Percentiles rank a stretch among this genome's conserved stretches.
Evolutionary conservation across 2,113 vertebrate genomes (phyloP).

Genomic region (Toxotes jaculatrix): DNA sequence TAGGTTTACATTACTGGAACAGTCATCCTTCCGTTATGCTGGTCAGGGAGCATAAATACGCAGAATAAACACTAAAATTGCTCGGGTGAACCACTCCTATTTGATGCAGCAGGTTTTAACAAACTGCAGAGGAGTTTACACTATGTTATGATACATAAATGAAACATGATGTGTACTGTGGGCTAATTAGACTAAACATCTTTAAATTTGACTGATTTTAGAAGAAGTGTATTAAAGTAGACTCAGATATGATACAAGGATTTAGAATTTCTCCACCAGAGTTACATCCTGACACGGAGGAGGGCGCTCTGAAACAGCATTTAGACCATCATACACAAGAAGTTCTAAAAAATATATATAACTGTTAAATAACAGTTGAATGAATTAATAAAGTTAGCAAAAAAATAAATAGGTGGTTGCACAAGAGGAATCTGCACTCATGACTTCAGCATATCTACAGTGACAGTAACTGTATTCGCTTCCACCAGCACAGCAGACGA

Average conservation of each 20-base stretch:
- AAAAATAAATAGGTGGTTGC: not conserved
- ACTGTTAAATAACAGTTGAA: not conserved
- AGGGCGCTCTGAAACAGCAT: not conserved
- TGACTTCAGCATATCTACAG: conserved; percentile 7
- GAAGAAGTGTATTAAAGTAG: conserved; percentile 1
- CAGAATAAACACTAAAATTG: conserved; percentile 30
- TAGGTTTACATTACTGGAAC: conserved; percentile 29
- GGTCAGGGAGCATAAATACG: conserved; percentile 17
- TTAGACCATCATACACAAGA: not conserved
- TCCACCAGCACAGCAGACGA: conserved; percentile 56
- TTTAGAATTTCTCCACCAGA: not conserved
- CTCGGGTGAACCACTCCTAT: conserved; percentile 1
- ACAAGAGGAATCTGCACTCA: not conserved
- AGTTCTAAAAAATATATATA: no score
- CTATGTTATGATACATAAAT: not conserved
- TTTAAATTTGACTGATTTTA: conserved; percentile 8
- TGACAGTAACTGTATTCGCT: conserved; percentile 23
- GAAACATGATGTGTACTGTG: not conserved
- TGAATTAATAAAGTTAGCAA: not conserved
- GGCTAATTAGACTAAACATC: not conserved
- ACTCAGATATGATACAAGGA: not conserved
- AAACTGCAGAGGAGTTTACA: conserved; percentile 16
- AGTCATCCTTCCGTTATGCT: conserved; percentile 11
- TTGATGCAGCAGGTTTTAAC: conserved; percentile 17
- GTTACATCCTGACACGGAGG: not conserved